These are phyloP conservation scores for Dicrostonyx torquatus DNA, from an alignment of 2,797 vertebrate genomes.

Conservation along the genomic window DNA sequence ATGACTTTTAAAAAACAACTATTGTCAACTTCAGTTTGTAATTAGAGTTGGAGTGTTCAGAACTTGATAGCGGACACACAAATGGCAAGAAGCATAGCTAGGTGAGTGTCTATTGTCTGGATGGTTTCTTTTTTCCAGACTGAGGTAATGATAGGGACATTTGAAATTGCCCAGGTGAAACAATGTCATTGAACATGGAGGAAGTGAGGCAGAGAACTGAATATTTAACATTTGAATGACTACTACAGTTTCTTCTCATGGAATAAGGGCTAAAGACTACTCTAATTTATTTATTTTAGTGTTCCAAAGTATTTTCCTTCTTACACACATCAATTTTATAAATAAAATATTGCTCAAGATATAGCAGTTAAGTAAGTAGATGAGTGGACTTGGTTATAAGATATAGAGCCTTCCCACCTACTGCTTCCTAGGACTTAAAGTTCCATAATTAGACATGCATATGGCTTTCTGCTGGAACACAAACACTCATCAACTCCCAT, in stretches of 20 bases:
- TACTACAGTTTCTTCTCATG: background rate
- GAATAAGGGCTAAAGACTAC: background rate
- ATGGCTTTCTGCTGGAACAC: slow-evolving; percentile 18
- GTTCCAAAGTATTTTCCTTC: background rate
- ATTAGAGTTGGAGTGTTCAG: background rate
- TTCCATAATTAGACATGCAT: background rate
- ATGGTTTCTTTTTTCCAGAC: background rate
- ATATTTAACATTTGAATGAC: background rate
- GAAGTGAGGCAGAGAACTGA: background rate
- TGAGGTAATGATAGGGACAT: background rate
- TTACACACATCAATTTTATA: slow-evolving; percentile 13
- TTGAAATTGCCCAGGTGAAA: background rate
- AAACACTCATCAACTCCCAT: background rate
- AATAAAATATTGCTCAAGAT: slow-evolving; percentile 18
- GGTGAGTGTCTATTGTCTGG: background rate
- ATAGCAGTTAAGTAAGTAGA: background rate
- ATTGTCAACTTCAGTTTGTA: background rate
- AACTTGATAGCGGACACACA: background rate
- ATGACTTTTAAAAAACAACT: background rate
- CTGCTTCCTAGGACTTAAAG: background rate
- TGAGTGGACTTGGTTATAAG: background rate
- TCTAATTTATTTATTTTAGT: background rate
- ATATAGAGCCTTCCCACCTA: background rate
- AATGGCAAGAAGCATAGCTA: background rate
- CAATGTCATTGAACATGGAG: background rate